A percentile compares a stretch with the other conserved stretches of the same genome.
Evolutionary conservation across 2,797 vertebrate species (phyloP).

Genomic region (Cheirogaleus major): DNA sequence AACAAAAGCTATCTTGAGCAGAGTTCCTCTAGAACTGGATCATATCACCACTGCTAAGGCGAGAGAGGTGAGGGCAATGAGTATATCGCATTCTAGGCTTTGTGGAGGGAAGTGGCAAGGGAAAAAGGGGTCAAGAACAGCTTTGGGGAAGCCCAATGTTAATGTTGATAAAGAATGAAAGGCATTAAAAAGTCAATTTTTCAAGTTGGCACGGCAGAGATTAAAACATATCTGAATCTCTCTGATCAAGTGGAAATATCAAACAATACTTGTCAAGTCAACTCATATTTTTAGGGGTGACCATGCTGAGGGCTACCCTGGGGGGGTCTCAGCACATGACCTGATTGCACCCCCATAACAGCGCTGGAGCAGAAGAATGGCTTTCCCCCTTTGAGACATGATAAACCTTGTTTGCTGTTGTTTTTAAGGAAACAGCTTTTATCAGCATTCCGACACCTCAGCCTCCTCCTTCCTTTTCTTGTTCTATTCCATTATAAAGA

Average conservation of each 20-base stretch:
- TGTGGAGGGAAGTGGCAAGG: background rate
- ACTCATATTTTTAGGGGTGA: background rate
- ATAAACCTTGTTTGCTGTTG: background rate
- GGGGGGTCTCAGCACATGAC: background rate
- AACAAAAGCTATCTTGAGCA: background rate
- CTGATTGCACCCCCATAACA: rapidly evolving
- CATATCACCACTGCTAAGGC: background rate
- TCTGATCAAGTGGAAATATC: background rate
- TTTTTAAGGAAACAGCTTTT: background rate
- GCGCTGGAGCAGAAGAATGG: background rate
- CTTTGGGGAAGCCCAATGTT: background rate
- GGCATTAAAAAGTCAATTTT: background rate
- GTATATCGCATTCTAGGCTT: background rate
- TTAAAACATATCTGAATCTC: background rate
- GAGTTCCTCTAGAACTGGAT: background rate
- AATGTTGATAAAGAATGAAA: background rate
- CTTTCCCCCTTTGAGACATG: background rate
- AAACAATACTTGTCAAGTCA: background rate
- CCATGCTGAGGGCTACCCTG: background rate
- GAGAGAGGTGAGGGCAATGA: background rate
- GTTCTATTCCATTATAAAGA: background rate
- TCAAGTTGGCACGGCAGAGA: background rate
- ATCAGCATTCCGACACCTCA: background rate
- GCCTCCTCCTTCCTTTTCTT: background rate
- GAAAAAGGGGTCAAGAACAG: background rate